Evolutionary conservation across 1,140 invertebrate species (phyloP).

Genomic region (Acyrthosiphon pisum): DNA sequence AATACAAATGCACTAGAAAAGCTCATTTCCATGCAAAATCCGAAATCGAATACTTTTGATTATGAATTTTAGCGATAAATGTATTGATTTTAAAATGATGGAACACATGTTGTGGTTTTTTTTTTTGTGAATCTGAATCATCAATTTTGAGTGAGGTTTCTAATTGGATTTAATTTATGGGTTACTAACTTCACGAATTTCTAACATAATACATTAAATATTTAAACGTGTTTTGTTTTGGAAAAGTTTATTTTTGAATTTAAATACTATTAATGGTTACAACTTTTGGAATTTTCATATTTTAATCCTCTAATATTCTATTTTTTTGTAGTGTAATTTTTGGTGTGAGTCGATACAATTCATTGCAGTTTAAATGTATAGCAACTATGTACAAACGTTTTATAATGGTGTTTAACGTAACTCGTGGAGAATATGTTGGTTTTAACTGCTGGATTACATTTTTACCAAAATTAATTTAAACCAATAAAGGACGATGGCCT

Average conservation of each 20-base stretch:
- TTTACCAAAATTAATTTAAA: not conserved
- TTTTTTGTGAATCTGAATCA: not conserved
- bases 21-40: not conserved
- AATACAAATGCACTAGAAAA: not conserved
- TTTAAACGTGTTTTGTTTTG: not conserved
- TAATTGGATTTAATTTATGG: not conserved
- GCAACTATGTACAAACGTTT: not conserved
- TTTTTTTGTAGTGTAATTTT: not conserved
- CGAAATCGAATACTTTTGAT: not conserved
- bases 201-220: not conserved
- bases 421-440: not conserved
- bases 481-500: not conserved
- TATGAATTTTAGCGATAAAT: not conserved
- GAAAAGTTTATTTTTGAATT: not conserved
- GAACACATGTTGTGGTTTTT: not conserved
- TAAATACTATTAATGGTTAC: not conserved
- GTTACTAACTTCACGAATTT: not conserved
- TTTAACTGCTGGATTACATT: not conserved
- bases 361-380: not conserved
- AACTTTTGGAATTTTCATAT: not conserved
- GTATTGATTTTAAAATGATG: not conserved
- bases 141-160: not conserved
- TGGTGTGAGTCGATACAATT: not conserved
- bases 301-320: not conserved
- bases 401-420: not conserved